Conservation (phyloP, 2,113 vertebrate genomes). For the Xenopus laevis region DNA sequence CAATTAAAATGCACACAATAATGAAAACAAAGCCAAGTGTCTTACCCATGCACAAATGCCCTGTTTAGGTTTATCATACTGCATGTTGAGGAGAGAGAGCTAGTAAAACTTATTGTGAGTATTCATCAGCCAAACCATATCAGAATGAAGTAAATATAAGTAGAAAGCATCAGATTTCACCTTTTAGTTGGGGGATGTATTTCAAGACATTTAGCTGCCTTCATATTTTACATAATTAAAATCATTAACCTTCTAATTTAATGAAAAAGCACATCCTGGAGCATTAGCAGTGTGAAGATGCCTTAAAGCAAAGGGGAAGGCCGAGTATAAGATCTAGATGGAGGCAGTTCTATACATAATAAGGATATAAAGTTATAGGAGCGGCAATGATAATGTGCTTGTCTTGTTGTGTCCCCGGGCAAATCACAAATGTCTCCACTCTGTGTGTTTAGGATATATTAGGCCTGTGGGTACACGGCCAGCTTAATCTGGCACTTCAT, state of each 20-base stretch:
- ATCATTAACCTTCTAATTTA: slow-evolving; percentile 60
- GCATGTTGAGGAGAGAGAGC: too few species aligned
- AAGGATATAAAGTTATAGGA: slow-evolving; percentile 20
- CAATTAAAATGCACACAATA: too few species aligned
- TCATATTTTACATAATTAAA: slow-evolving; percentile 57
- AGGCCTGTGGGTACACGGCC: slow-evolving; percentile 55
- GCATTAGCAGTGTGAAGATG: slow-evolving; percentile 30
- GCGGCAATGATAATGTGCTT: slow-evolving; percentile 50
- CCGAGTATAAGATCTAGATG: slow-evolving; percentile 11
- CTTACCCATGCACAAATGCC: too few species aligned
- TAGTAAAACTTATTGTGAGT: too few species aligned
- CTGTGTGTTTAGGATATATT: slow-evolving; percentile 52
- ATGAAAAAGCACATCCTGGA: slow-evolving; percentile 49
- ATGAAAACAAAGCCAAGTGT: too few species aligned
- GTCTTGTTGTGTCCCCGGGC: slow-evolving; percentile 34
- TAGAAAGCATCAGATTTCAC: neutral
- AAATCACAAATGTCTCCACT: slow-evolving; percentile 47
- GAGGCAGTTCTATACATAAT: slow-evolving; percentile 26
- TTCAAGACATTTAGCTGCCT: slow-evolving; percentile 55
- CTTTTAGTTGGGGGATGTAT: slow-evolving; percentile 20
- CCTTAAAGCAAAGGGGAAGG: neutral
- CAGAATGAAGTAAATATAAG: too few species aligned
- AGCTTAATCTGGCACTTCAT: slow-evolving; percentile 75
- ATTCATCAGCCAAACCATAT: too few species aligned
- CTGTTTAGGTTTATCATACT: too few species aligned